Evolutionary conservation across 1,140 invertebrate species (phyloP).

Genomic region (Penaeus indicus): DNA sequence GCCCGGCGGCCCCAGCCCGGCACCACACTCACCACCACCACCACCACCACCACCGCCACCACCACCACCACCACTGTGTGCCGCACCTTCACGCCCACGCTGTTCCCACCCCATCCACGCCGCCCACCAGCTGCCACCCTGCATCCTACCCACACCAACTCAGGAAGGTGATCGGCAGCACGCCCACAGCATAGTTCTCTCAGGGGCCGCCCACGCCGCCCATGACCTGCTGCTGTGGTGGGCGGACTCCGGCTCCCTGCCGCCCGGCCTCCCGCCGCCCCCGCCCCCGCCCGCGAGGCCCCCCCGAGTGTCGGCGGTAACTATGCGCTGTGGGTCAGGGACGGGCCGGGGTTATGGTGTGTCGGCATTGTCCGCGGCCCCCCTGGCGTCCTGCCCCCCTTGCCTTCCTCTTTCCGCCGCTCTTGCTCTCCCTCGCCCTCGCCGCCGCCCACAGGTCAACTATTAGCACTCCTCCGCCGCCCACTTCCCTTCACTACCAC

Average conservation of each 20-base stretch:
- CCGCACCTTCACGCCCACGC: conserved; percentile 21
- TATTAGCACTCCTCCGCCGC: conserved; percentile 7
- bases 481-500: background rate
- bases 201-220: conserved; percentile 53
- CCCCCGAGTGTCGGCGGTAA: conserved; percentile 56
- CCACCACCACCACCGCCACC: conserved; percentile 52
- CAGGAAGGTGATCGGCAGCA: conserved; percentile 3
- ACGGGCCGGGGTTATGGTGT: conserved; percentile 63
- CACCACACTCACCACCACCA: conserved; percentile 5
- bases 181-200: conserved; percentile 8
- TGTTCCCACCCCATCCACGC: background rate
- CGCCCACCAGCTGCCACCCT: conserved; percentile 4
- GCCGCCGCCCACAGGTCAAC: conserved; percentile 47
- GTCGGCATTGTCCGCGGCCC: conserved; percentile 59
- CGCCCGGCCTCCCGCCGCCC: conserved; percentile 47
- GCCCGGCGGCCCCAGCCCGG: conserved; percentile 47
- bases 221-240: conserved; percentile 60
- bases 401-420: conserved; percentile 51
- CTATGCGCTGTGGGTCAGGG: conserved; percentile 61
- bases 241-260: conserved; percentile 53
- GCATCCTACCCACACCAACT: background rate
- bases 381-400: conserved; percentile 58
- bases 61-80: conserved; percentile 42
- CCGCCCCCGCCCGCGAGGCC: conserved; percentile 58
- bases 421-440: conserved; percentile 53